These are phyloP conservation scores for Lepilemur ruficaudatus DNA, from an alignment of 2,797 vertebrate species.

Conservation along the genomic window DNA sequence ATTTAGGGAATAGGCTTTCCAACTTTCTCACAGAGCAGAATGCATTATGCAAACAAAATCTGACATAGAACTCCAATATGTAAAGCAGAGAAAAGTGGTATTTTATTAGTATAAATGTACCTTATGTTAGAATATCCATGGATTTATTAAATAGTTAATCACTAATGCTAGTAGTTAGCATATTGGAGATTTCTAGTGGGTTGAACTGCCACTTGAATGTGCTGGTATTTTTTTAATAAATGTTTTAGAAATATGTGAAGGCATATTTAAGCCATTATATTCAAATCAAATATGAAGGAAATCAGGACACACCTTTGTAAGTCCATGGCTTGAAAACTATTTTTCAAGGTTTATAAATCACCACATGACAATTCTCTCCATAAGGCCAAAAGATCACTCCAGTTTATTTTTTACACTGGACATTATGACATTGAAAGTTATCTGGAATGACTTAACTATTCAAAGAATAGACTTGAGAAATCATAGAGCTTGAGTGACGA, in stretches of 20 bases:
- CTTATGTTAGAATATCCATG: neutral
- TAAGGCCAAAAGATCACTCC: neutral
- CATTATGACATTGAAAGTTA: neutral
- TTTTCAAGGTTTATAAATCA: neutral
- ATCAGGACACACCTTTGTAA: neutral
- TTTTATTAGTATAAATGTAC: slow-evolving; percentile 51
- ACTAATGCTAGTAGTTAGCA: neutral
- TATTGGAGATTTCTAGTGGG: neutral
- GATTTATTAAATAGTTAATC: slow-evolving; percentile 19
- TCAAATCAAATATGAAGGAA: slow-evolving; percentile 1
- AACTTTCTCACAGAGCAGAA: slow-evolving; percentile 48
- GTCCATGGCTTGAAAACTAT: neutral
- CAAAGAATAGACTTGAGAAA: neutral
- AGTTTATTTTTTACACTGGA: neutral
- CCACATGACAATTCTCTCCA: neutral
- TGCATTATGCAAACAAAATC: slow-evolving; percentile 67
- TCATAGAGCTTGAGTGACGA: neutral
- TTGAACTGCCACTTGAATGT: slow-evolving; percentile 20
- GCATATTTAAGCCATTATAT: neutral
- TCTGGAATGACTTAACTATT: neutral
- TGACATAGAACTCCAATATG: slow-evolving; percentile 46
- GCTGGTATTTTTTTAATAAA: neutral
- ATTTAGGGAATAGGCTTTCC: slow-evolving; percentile 51
- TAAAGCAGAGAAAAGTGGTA: slow-evolving; percentile 25
- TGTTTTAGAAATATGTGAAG: slow-evolving; percentile 12